Conservation (phyloP, 2,797 vertebrate species). For the Trachurus trachurus region DNA sequence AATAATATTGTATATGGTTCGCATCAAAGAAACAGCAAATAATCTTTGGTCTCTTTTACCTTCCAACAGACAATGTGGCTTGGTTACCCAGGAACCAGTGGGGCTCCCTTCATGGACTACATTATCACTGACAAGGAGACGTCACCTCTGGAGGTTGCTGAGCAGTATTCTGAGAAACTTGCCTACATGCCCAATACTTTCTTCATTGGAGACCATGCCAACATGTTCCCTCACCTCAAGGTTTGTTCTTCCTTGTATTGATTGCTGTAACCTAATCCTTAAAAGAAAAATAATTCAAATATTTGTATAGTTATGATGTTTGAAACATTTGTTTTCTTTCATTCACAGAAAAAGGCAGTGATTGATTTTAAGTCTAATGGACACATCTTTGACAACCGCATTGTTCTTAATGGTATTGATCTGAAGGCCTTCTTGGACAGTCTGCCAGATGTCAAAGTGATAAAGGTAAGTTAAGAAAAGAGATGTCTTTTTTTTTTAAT, state of each 20-base stretch:
- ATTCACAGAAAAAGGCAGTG: constrained; percentile 96
- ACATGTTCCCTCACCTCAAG: constrained; percentile 99
- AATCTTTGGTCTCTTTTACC: background rate
- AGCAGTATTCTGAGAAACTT: constrained; percentile 98
- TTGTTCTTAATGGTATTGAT: constrained; percentile 98
- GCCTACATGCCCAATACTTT: constrained; percentile 99
- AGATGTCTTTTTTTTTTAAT: no score
- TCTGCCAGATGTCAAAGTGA: constrained; percentile 97
- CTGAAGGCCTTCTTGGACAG: constrained; percentile 98
- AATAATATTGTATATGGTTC: background rate
- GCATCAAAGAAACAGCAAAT: background rate
- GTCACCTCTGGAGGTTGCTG: constrained; percentile 93
- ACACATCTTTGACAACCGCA: constrained; percentile 99
- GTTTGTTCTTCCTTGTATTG: constrained; percentile 75
- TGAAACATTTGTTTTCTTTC: background rate
- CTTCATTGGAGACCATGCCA: constrained; percentile 99
- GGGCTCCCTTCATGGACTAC: constrained; percentile 99
- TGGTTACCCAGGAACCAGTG: constrained; percentile 98
- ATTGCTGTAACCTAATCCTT: background rate
- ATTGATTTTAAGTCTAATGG: constrained; percentile 99
- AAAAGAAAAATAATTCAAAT: background rate
- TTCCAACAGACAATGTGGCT: constrained; percentile 94
- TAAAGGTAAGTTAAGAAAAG: constrained; percentile 89
- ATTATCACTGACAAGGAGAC: constrained; percentile 97
- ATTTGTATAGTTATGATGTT: background rate